These are phyloP conservation scores for Drosophila anomalipes DNA, from an alignment of 2,888 invertebrate species.

Conservation along the genomic window DNA sequence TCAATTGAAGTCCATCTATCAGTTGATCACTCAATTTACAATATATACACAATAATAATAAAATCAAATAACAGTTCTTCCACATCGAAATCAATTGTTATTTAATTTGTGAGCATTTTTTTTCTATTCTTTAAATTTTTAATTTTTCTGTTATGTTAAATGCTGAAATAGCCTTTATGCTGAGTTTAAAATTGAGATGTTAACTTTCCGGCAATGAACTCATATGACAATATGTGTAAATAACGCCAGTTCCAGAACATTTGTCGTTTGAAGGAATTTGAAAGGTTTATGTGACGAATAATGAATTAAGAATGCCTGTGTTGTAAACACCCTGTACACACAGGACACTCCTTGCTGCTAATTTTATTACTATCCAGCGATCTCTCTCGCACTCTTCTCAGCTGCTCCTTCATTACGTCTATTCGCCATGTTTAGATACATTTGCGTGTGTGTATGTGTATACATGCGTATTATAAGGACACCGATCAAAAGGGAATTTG, in stretches of 20 bases:
- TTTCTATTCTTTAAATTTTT: neutral
- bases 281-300: neutral
- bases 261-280: neutral
- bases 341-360: neutral
- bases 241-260: conserved; percentile 23
- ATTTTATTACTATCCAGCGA: too few relatives aligned
- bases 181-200: conserved; percentile 15
- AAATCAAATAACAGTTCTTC: conserved; percentile 35
- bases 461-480: neutral
- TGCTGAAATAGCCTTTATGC: conserved; percentile 10
- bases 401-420: neutral
- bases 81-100: conserved; percentile 49
- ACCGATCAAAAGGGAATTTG: neutral
- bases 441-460: neutral
- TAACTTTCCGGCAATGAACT: conserved; percentile 26
- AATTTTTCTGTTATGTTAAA: conserved; percentile 6
- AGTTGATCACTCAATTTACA: conserved; percentile 54
- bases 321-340: neutral
- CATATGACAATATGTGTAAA: conserved; percentile 20
- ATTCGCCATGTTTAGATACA: neutral
- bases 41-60: conserved; percentile 34
- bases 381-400: neutral
- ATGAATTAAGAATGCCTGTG: neutral
- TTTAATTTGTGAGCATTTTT: conserved; percentile 32
- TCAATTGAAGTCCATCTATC: conserved; percentile 51